phyloP scores from a whole-genome alignment of 2,113 vertebrate species.

The Microtus pennsylvanicus region DNA sequence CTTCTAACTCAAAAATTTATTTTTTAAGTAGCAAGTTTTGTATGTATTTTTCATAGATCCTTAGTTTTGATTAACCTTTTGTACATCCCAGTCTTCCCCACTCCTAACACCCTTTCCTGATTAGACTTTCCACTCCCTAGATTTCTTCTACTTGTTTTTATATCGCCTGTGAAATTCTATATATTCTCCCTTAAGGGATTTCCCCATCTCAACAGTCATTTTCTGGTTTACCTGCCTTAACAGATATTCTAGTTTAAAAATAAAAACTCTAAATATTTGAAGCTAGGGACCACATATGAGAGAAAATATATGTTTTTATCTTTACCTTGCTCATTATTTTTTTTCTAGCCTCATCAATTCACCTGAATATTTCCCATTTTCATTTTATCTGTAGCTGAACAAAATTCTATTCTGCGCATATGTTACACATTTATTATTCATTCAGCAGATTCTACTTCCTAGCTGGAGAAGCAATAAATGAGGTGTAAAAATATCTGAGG shows the following conservation, averaged over 20 bases:
- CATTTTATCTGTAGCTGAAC: background rate
- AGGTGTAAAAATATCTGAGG: background rate
- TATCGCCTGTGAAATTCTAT: background rate
- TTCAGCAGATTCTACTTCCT: background rate
- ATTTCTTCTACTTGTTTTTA: background rate
- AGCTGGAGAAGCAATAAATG: background rate
- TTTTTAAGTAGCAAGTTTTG: background rate
- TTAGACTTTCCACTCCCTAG: too few relatives aligned
- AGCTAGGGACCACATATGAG: background rate
- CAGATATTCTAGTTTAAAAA: background rate
- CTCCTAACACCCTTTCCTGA: background rate
- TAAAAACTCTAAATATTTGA: background rate
- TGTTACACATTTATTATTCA: background rate
- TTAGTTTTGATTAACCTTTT: background rate
- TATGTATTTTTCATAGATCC: background rate
- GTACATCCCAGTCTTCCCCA: background rate
- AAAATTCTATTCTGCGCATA: background rate
- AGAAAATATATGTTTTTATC: background rate
- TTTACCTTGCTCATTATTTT: background rate
- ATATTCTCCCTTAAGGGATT: background rate
- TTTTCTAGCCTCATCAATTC: background rate
- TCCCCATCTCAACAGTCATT: too few relatives aligned
- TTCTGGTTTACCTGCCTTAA: background rate
- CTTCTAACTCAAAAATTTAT: too few relatives aligned
- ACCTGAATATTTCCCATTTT: background rate